phyloP scores from a whole-genome alignment of 2,888 invertebrate genomes.

The Azorinus chamasolen region DNA sequence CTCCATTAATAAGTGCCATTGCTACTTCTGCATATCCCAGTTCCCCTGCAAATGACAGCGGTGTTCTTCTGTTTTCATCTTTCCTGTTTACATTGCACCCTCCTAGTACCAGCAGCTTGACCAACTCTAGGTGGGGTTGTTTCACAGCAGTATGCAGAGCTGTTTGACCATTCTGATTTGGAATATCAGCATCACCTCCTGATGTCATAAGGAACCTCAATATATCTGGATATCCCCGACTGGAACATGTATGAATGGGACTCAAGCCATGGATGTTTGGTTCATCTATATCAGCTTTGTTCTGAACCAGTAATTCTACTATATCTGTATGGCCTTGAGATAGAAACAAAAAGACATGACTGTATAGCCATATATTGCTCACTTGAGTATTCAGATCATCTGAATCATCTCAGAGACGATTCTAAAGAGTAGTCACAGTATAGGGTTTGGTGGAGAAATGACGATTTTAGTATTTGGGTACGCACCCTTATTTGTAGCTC shows the following conservation, averaged over 20 bases:
- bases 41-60: conserved; percentile 78
- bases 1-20: conserved; percentile 73
- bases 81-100: conserved; percentile 74
- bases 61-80: conserved; percentile 74
- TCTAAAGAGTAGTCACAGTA: too few species aligned
- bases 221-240: conserved; percentile 70
- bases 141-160: conserved; percentile 76
- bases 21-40: conserved; percentile 74
- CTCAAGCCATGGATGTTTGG: conserved; percentile 80
- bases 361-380: too few species aligned
- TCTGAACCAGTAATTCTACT: conserved; percentile 75
- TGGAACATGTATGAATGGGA: conserved; percentile 80
- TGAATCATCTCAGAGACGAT: too few species aligned
- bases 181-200: conserved; percentile 71
- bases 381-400: too few species aligned
- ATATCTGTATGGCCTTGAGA: conserved; percentile 68
- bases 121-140: conserved; percentile 68
- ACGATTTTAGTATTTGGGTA: too few species aligned
- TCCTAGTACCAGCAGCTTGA: conserved; percentile 70
- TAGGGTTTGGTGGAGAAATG: too few species aligned
- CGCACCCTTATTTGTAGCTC: too few species aligned
- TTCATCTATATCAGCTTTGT: conserved; percentile 78
- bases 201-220: conserved; percentile 67
- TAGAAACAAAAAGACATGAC: too few species aligned
- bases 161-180: conserved; percentile 74